These are phyloP conservation scores for Notechis scutatus DNA, from an alignment of 2,113 vertebrate genomes.

Conservation along the genomic window DNA sequence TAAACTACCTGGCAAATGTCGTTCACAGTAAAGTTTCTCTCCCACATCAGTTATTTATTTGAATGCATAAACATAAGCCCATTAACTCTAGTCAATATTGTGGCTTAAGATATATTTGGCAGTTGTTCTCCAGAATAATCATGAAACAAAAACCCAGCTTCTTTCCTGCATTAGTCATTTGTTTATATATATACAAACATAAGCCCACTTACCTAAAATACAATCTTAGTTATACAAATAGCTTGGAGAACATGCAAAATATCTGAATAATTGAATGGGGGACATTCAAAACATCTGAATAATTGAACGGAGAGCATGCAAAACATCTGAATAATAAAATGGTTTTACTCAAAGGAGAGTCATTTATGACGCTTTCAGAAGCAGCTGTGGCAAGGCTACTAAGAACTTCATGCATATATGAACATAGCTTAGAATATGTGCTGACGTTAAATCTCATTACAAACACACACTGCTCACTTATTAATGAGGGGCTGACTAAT, in stretches of 20 bases:
- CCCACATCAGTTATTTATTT: background rate
- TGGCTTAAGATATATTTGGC: background rate
- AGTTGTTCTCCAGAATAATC: background rate
- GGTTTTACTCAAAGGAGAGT: background rate
- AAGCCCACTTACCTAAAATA: background rate
- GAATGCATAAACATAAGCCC: background rate
- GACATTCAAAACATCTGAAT: background rate
- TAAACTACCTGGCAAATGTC: background rate
- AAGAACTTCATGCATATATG: background rate
- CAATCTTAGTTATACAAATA: background rate
- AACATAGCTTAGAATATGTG: background rate
- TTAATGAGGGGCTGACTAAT: background rate
- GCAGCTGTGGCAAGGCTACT: background rate
- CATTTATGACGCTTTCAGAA: background rate
- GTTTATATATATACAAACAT: background rate
- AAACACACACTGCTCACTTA: background rate
- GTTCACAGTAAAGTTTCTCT: background rate
- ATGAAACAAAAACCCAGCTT: background rate
- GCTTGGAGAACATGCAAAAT: background rate
- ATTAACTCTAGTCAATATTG: background rate
- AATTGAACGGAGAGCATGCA: background rate
- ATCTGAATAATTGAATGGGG: background rate
- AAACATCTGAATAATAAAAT: constrained; percentile 4
- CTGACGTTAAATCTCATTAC: background rate
- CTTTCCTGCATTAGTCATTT: background rate